Evolutionary conservation across 2,113 vertebrate genomes (phyloP).

Genomic region (Hyaena hyaena): DNA sequence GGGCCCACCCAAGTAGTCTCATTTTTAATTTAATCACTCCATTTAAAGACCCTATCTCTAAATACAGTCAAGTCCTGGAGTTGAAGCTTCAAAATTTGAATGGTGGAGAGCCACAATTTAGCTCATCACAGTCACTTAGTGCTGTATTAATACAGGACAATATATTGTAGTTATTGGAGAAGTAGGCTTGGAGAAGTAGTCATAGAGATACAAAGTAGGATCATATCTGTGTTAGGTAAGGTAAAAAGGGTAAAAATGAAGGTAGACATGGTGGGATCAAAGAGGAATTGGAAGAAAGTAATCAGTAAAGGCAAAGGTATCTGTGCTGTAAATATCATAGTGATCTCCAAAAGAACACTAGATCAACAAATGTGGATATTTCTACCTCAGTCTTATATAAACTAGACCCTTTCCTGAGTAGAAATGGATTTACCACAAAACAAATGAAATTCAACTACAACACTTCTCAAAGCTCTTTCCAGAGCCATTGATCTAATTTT

Average conservation of each 20-base stretch:
- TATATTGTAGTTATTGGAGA: background rate
- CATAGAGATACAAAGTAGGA: background rate
- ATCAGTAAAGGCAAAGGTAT: background rate
- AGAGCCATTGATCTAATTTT: background rate
- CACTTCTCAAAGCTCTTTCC: background rate
- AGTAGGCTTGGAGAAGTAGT: background rate
- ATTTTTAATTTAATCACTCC: background rate
- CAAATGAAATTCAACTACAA: background rate
- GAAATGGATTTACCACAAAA: background rate
- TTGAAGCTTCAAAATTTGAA: background rate
- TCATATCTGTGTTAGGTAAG: background rate
- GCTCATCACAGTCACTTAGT: background rate
- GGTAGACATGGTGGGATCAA: background rate
- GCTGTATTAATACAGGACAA: background rate
- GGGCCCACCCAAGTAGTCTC: background rate
- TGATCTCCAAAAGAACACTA: background rate
- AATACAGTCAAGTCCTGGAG: background rate
- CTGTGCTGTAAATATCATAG: background rate
- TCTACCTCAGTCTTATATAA: background rate
- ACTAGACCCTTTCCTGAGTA: background rate
- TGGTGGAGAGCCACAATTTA: background rate
- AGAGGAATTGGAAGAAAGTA: background rate
- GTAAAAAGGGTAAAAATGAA: background rate
- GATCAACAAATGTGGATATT: background rate
- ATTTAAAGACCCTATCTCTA: background rate